Evolutionary conservation across 2,888 invertebrate genomes (phyloP).

Genomic region (Mylabris sibirica): DNA sequence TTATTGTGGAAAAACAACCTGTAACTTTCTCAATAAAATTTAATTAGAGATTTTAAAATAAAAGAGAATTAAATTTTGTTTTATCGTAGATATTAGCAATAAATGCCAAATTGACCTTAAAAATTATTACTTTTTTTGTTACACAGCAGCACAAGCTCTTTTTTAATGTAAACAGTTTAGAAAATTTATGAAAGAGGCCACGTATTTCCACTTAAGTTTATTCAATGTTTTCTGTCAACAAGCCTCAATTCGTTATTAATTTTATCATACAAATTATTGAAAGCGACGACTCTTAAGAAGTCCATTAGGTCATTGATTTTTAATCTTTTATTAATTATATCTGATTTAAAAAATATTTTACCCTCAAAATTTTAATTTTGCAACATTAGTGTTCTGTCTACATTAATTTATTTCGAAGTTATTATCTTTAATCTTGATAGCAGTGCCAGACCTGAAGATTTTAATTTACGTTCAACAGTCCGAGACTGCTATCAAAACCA

Average conservation of each 20-base stretch:
- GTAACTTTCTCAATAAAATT: conserved; percentile 5
- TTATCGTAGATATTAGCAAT: neutral
- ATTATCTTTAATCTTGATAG: too few relatives aligned
- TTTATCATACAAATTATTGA: neutral
- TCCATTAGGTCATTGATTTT: too few relatives aligned
- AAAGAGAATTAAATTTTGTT: neutral
- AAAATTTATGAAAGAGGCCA: neutral
- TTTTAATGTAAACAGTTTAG: neutral
- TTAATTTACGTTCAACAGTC: neutral
- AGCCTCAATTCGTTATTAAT: neutral
- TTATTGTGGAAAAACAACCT: neutral
- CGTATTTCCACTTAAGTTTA: neutral
- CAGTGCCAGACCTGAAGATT: too few relatives aligned
- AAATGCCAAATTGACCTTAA: conserved; percentile 1
- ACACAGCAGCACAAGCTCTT: neutral
- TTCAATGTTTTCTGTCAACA: neutral
- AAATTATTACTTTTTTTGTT: neutral
- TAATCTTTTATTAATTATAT: too few relatives aligned
- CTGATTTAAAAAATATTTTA: too few relatives aligned
- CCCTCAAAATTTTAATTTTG: too few relatives aligned
- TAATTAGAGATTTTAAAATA: neutral
- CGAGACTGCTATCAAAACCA: neutral
- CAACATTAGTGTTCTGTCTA: too few relatives aligned
- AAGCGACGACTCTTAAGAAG: too few relatives aligned
- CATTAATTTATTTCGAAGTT: too few relatives aligned